A percentile compares a stretch with the other conserved stretches of the same genome.
These are phyloP conservation scores for Drosophila parabipectinata DNA, from an alignment of 1,140 invertebrate species.

Conservation along the genomic window DNA sequence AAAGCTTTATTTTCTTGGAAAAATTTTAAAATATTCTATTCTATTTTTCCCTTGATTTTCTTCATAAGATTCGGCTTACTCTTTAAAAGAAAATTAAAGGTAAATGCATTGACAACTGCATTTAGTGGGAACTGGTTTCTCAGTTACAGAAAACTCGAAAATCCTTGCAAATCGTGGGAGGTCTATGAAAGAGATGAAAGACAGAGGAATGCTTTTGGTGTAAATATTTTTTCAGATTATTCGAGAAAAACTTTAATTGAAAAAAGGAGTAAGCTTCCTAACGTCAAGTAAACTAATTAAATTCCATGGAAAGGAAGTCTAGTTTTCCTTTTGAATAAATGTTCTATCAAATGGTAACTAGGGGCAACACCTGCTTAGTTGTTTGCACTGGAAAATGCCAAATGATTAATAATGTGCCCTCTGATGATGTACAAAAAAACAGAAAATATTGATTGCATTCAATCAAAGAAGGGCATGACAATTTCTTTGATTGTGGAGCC, in stretches of 20 bases:
- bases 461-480: slow-evolving; percentile 51
- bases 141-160: slow-evolving; percentile 38
- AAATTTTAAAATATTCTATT: too few species aligned
- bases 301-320: background rate
- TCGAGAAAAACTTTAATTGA: slow-evolving; percentile 15
- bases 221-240: background rate
- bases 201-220: background rate
- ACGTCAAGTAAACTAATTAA: slow-evolving; percentile 2
- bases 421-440: slow-evolving; percentile 18
- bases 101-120: background rate
- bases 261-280: background rate
- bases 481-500: slow-evolving; percentile 60
- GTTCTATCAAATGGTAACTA: slow-evolving; percentile 33
- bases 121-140: slow-evolving; percentile 38
- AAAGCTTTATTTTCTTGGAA: slow-evolving; percentile 1
- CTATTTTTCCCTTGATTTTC: too few species aligned
- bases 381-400: slow-evolving; percentile 11
- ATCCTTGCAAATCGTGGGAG: slow-evolving; percentile 43
- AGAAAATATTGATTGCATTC: slow-evolving; percentile 51
- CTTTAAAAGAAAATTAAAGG: background rate
- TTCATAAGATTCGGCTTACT: too few species aligned
- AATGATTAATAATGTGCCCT: slow-evolving; percentile 47
- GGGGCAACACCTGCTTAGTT: slow-evolving; percentile 30
- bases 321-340: slow-evolving; percentile 3
- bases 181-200: slow-evolving; percentile 39